Percentiles rank a stretch among this genome's conserved stretches.
These are phyloP conservation scores for Pogonomyrmex barbatus DNA, from an alignment of 1,140 invertebrate genomes.

Conservation along the genomic window DNA sequence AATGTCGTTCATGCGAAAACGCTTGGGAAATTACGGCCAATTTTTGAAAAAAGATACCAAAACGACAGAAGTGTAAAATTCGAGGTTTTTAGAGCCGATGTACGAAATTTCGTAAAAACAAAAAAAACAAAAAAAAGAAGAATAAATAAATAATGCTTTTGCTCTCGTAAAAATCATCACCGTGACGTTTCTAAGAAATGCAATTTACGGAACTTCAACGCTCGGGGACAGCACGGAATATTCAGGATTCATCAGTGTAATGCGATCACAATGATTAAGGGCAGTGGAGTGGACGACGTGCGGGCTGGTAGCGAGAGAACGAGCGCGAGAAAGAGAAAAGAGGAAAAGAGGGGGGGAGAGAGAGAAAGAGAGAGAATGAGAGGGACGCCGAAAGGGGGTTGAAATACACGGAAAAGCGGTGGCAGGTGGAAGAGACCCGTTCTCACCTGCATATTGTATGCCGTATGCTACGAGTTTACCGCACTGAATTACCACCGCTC, in stretches of 20 bases:
- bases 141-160: neutral
- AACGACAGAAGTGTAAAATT: conserved; percentile 11
- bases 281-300: conserved; percentile 33
- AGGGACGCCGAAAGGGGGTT: neutral
- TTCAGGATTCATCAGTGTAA: conserved; percentile 55
- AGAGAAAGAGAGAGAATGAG: neutral
- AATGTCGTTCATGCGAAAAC: conserved; percentile 11
- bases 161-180: neutral
- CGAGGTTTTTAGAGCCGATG: neutral
- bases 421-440: conserved; percentile 64
- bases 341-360: neutral
- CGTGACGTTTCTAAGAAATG: neutral
- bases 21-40: conserved; percentile 17
- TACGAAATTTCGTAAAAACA: conserved; percentile 12
- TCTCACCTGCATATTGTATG: conserved; percentile 78
- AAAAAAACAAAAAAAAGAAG: neutral
- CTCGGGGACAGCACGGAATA: neutral
- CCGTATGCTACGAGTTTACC: conserved; percentile 77
- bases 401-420: conserved; percentile 54
- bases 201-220: conserved; percentile 38
- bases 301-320: neutral
- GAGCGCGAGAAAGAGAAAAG: neutral
- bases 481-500: conserved; percentile 77
- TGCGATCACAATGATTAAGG: conserved; percentile 56
- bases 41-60: conserved; percentile 33